Evolutionary conservation across 2,113 vertebrate species (phyloP), one percentile per base, ranked within the genome.

Genomic region (Cyanoramphus novaezelandiae): DNA sequence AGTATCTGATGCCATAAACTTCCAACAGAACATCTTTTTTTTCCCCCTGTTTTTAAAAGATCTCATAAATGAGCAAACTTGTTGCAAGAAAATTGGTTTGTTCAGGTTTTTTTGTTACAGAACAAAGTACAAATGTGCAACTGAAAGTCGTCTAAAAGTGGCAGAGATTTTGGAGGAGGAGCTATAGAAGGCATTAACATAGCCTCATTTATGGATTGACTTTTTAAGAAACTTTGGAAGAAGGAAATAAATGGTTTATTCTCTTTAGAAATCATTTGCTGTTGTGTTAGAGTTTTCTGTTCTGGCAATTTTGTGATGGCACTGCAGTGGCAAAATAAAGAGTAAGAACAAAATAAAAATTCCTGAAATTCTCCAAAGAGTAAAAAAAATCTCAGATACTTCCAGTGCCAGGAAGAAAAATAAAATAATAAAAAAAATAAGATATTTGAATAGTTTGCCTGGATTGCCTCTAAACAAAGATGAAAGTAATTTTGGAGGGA

Each of bases 391-490:
- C 63, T 91, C 39, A n/a, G 29, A 79, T 80, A 33, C 57, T 28
- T 92, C 21, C 33, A 15, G 49, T 86, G 81, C 91, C 83, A 85
- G 85, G 33, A 88, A 68, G 44, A 14, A 39, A 86, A n/a, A n/a
- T n/a, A 43, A 60, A 65, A 16, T 19, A 62, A 28, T 37, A 47
- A 11, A 15, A 74, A 74, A 31, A 46, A 7, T 2, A 67, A 62
- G 18, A 50, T 90, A 44, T 82, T 95, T 89, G 83, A 50, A 28
- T 91, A 64, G 77, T 50, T 83, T 78, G 86, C 68, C 91, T 94
- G 87, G 64, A 96, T 98, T 98, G 97, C 90, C 95, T 95, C 83
- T 96, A 88, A 59, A 64, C 35, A 64, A 76, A 97, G 88, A 95
- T 91, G 82, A 97, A 97, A 97, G 88, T 67, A 63, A 55, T 92